Evolutionary conservation across 1,140 invertebrate genomes (phyloP).

Genomic region (Ruditapes philippinarum): DNA sequence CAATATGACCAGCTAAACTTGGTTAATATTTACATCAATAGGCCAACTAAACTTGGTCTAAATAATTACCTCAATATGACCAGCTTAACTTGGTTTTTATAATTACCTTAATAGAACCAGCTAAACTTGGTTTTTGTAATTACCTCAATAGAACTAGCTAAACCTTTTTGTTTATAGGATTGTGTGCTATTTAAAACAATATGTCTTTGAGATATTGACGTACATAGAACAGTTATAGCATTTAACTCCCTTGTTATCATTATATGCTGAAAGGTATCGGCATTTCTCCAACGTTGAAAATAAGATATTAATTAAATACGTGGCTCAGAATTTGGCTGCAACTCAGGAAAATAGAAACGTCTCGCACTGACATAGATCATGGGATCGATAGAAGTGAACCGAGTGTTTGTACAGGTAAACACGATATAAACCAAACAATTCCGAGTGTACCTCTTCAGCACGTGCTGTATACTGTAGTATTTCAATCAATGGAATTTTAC

Average conservation of each 20-base stretch:
- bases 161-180: too few relatives aligned
- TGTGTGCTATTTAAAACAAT: too few relatives aligned
- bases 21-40: too few relatives aligned
- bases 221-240: too few relatives aligned
- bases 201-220: too few relatives aligned
- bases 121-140: too few relatives aligned
- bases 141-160: too few relatives aligned
- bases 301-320: neutral
- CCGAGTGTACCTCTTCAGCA: neutral
- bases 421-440: neutral
- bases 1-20: too few relatives aligned
- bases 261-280: neutral
- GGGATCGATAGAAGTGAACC: neutral
- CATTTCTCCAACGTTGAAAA: constrained; percentile 4
- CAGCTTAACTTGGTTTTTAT: too few relatives aligned
- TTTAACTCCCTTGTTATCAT: neutral
- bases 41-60: too few relatives aligned
- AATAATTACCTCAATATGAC: too few relatives aligned
- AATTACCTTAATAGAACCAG: too few relatives aligned
- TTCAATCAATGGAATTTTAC: neutral
- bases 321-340: neutral
- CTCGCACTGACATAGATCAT: neutral
- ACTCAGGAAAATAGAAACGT: neutral
- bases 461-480: neutral
- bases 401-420: neutral